These are phyloP conservation scores for Avahi laniger DNA, from an alignment of 2,797 vertebrate genomes.

Conservation along the genomic window DNA sequence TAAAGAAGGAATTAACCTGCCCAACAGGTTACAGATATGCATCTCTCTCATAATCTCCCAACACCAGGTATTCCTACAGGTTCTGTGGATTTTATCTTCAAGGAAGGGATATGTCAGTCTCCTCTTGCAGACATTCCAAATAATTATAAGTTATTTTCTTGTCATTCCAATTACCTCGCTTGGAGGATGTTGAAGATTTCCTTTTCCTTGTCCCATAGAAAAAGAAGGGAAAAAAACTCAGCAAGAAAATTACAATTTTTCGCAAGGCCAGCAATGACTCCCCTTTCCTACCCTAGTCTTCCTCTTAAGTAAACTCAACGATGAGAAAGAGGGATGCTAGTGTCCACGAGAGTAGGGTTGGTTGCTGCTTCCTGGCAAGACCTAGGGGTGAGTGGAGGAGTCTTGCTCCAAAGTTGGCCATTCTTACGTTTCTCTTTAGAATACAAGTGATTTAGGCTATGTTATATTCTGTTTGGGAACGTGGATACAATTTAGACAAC, in stretches of 20 bases:
- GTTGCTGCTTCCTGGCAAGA: background rate
- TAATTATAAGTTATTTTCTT: background rate
- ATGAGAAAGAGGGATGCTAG: background rate
- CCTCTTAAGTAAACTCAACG: background rate
- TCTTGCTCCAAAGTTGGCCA: background rate
- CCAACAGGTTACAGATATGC: background rate
- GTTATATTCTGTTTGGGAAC: background rate
- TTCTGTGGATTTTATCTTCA: background rate
- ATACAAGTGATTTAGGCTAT: background rate
- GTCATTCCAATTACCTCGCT: background rate
- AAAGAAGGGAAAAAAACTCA: background rate
- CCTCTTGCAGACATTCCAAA: background rate
- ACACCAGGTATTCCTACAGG: background rate
- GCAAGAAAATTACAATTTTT: background rate
- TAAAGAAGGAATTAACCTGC: background rate
- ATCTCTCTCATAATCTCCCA: background rate
- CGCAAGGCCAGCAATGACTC: background rate
- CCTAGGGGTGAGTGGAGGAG: background rate
- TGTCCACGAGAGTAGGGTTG: background rate
- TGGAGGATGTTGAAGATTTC: background rate
- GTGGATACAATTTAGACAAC: background rate
- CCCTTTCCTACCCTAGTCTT: background rate
- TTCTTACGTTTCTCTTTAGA: background rate
- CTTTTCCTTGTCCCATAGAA: background rate
- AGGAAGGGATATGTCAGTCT: background rate